These are phyloP conservation scores for silkworm (Bombyx mori) DNA, from an alignment of 1,140 invertebrate genomes.

Conservation along the genomic window ASM3026992v2 NC_085126.1:22001-22500, in stretches of 20 bases:
- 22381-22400: no score
- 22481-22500: no score
- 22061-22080: no score
- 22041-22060: no score
- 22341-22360: background rate
- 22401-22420: no score
- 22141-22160: constrained; percentile 18
- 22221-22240: constrained; percentile 13
- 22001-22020: no score
- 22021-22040: no score
- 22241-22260: constrained; percentile 18
- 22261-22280: constrained; percentile 6
- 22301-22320: background rate
- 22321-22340: background rate
- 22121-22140: constrained; percentile 24
- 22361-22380: no score
- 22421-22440: no score
- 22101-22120: constrained; percentile 5
- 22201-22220: constrained; percentile 21
- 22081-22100: no score
- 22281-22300: background rate
- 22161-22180: constrained; percentile 16
- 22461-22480: no score
- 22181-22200: constrained; percentile 15
- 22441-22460: no score